Base-by-base conservation (phyloP, 1,140 invertebrate genomes). In the Drosophila sulfurigaster region DNA sequence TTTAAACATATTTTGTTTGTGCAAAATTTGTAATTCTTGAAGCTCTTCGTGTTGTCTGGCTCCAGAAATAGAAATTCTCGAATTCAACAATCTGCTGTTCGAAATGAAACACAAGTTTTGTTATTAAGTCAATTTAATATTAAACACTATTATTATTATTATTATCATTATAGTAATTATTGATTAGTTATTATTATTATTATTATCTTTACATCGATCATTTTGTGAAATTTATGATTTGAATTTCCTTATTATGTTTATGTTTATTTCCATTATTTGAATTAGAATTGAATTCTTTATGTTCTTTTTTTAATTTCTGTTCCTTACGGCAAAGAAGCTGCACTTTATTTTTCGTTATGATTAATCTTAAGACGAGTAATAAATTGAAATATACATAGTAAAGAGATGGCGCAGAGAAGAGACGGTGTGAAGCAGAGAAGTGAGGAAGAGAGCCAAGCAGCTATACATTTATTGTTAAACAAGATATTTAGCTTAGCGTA, bases 401-500 rank as follows among this genome's bases (percentile, higher is more conserved):
- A 59, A 63, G 68, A 66, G 49, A 59, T 49, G 52, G 43, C 13
- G 20, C 20, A 25, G 20, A 38, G 35, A n/a, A 49, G 48, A 25
- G 15, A 10, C 0, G 45, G 11, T 1, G 45, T 38, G 41, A 13
- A 13, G 48, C 25, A 16, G 20, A 30, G 49, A 59, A 45, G 57
- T 45, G 11, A 59, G 41, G 57, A 25, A 56, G 65, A 60, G 56
- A 82, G 82, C 81, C 82, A 64, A 80, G 77, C 77, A 88, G 83
- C 83, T 87, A 88, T 77, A 82, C 83, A 88, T 75, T 87, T 88
- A 87, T 87, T 87, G 82, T 87, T 87, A 87, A 87, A 87, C 79
- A 87, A 87, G 79, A 87, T 87, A 87, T 71, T 88, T 87, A 87
- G 82, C 79, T 78, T 87, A 87, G 82, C 82, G 63, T 88, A 82